Evolutionary conservation across 2,113 vertebrate genomes (phyloP).

Genomic region (Scalopus aquaticus): DNA sequence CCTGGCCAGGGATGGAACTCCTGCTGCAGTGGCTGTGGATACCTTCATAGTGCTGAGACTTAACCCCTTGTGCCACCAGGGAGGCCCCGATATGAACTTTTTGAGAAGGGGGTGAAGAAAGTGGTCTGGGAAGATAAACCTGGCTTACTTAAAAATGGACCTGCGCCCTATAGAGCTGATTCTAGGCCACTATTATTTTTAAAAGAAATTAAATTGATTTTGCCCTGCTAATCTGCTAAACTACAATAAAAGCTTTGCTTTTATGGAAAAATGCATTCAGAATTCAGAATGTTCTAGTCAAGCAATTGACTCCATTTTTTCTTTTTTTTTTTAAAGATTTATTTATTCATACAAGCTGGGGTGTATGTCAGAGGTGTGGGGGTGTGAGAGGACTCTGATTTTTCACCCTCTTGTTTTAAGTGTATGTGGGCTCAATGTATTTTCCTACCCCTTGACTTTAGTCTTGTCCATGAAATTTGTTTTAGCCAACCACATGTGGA

Average conservation of each 20-base stretch:
- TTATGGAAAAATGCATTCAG: not conserved
- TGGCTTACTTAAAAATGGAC: not conserved
- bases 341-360: too few species aligned
- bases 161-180: not conserved
- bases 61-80: too few species aligned
- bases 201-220: not conserved
- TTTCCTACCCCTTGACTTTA: not conserved
- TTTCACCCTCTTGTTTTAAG: not conserved
- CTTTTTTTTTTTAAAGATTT: too few species aligned
- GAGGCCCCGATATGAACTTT: not conserved
- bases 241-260: slow-evolving; percentile 16
- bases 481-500: not conserved
- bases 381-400: not conserved
- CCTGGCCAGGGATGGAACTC: too few species aligned
- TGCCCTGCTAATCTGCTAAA: not conserved
- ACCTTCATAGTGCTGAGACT: too few species aligned
- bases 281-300: not conserved
- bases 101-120: not conserved
- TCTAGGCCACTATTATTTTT: not conserved
- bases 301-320: too few species aligned
- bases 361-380: too few species aligned
- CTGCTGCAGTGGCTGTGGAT: too few species aligned
- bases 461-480: not conserved
- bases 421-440: not conserved
- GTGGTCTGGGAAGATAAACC: not conserved